Evolutionary conservation across 2,888 invertebrate genomes (phyloP), one percentile per base, ranked within the genome.

Genomic region (Brachypterus glaber): DNA sequence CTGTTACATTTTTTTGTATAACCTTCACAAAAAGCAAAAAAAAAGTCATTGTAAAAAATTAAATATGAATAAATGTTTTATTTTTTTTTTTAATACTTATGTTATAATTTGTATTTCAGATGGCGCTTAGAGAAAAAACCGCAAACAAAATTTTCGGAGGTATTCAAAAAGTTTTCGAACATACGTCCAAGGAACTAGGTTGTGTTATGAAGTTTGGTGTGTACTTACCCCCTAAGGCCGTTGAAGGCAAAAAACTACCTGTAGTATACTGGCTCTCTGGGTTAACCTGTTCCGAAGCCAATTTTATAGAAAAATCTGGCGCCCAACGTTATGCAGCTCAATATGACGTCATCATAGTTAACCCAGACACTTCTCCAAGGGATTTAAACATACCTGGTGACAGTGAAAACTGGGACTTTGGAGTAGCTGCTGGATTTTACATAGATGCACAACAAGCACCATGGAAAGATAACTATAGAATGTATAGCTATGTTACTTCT

Each of bases 351-450:
- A 78, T 91, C 45, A 76, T 98, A 35, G 87, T 98, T 2, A 85
- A 84, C 41, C 95, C 97, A 0, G 98, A 98, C 58, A 98, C 97
- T 0, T 96, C 95, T 49, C 97, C 97, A 1, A 74, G 95, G 53
- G 89, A 86, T 4, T 74, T 87, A 8, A 84, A 88, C 52, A 76
- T 98, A 40, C 79, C 85, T 11, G 95, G 93, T 0, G 91, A 97
- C 67, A 84, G 89, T 58, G 92, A 91, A 21, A 71, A 76, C 12
- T 95, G 86, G 77, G 95, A 96, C 66, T 92, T 98, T 68, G 98
- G 98, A 17, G 81, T 82, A 7, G 88, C 88, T 4, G 97, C 97
- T 44, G 92, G 96, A 1, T 96, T 95, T 65, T 98, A 98, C 64
- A 70, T 98, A 2, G 86, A 98, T 69, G 93, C 97, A 3, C 79